phyloP scores from a whole-genome alignment of 30 jellyfish, hydroid and myxozoan genomes.

The Pseudorhiza aurosa region DNA sequence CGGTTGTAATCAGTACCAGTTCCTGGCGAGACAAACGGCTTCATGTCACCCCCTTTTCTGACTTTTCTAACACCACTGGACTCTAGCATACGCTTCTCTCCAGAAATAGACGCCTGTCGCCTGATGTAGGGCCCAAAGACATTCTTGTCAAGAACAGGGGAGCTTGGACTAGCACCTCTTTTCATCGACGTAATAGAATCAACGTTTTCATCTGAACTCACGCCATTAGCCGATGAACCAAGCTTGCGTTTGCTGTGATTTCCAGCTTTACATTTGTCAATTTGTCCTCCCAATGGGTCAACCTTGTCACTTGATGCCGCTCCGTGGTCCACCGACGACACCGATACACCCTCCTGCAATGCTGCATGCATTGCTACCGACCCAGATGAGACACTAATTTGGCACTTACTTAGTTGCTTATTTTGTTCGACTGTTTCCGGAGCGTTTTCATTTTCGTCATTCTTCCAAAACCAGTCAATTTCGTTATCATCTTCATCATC shows the following conservation, averaged over 20 bases:
- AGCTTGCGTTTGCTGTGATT: too few relatives aligned
- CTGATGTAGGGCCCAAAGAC: constrained; percentile 2
- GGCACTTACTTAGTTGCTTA: too few relatives aligned
- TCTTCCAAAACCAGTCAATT: constrained; percentile 54
- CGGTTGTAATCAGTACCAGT: too few relatives aligned
- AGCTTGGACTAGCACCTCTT: neutral
- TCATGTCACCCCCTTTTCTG: neutral
- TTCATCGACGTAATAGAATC: neutral
- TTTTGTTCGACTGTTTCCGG: neutral
- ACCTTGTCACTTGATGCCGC: too few relatives aligned
- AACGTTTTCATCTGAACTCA: neutral
- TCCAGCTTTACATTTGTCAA: too few relatives aligned
- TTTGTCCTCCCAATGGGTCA: too few relatives aligned
- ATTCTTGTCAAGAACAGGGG: neutral
- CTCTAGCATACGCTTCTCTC: constrained; percentile 10
- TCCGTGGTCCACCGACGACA: too few relatives aligned
- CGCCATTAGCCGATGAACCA: neutral
- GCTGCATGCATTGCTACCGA: too few relatives aligned
- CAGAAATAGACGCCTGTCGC: constrained; percentile 34
- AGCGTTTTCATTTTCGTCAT: constrained; percentile 13
- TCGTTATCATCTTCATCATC: constrained; percentile 40
- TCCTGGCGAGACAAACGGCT: too few relatives aligned
- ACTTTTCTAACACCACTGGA: neutral
- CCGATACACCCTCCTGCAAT: too few relatives aligned
- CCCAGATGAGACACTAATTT: too few relatives aligned